These are phyloP conservation scores for Papio anubis DNA, from an alignment of 2,113 vertebrate species.

Conservation along the genomic window DNA sequence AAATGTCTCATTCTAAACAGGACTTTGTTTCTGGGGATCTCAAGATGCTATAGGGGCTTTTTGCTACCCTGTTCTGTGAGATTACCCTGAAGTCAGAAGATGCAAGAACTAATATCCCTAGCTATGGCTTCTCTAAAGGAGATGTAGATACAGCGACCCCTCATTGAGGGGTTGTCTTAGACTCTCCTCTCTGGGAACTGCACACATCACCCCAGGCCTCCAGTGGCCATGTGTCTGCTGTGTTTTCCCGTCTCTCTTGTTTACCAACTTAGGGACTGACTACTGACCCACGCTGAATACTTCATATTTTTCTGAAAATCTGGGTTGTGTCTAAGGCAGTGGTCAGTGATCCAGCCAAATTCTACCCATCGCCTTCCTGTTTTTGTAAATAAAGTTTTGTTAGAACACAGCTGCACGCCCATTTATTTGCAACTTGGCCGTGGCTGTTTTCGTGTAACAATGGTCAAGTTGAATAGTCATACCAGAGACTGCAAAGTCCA, in stretches of 20 bases:
- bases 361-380: too few species aligned
- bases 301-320: neutral
- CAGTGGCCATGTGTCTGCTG: neutral
- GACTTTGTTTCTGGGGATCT: neutral
- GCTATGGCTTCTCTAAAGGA: neutral
- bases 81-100: neutral
- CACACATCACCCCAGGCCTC: neutral
- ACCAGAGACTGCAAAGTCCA: neutral
- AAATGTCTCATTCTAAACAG: neutral
- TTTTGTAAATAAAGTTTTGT: conserved; percentile 12
- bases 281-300: neutral
- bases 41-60: neutral
- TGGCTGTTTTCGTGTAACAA: neutral
- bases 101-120: neutral
- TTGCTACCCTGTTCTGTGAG: neutral
- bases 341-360: neutral
- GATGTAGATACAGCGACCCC: neutral
- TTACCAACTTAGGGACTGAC: neutral
- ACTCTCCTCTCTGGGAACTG: neutral
- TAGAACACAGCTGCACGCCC: neutral
- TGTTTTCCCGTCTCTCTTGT: neutral
- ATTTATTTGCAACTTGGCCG: neutral
- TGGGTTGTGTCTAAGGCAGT: neutral
- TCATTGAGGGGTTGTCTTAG: neutral
- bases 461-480: neutral